These are phyloP conservation scores for Dioctria linearis DNA, from an alignment of 2,888 invertebrate species.

Conservation along the genomic window DNA sequence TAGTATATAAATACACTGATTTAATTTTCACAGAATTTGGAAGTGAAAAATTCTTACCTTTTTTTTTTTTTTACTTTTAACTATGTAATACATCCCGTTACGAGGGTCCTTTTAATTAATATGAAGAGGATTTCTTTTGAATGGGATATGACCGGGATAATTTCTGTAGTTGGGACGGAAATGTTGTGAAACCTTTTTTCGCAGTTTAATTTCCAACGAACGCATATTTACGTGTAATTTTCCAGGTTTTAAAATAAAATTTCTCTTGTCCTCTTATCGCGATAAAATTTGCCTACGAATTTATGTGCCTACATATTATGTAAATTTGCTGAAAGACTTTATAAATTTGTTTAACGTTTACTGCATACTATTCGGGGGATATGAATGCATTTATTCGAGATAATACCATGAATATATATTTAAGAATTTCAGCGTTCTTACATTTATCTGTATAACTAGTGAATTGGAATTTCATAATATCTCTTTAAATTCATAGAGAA, in stretches of 20 bases:
- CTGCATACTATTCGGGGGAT: no score
- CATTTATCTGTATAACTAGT: no score
- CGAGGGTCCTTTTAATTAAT: constrained; percentile 26
- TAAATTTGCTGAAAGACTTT: no score
- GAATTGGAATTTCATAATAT: no score
- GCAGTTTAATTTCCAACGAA: neutral
- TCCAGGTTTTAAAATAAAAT: neutral
- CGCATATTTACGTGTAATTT: constrained; percentile 5
- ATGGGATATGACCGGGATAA: constrained; percentile 25
- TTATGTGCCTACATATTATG: neutral
- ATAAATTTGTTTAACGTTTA: no score
- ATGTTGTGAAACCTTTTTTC: constrained; percentile 26
- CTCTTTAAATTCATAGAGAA: neutral
- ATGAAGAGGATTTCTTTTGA: neutral
- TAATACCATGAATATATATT: no score
- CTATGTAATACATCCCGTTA: neutral
- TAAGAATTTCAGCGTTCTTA: no score
- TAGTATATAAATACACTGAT: neutral
- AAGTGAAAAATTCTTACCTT: neutral
- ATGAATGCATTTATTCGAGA: no score
- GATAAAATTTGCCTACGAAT: constrained; percentile 18
- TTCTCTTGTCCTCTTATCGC: constrained; percentile 2
- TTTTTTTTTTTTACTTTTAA: neutral
- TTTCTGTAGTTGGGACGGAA: constrained; percentile 9
- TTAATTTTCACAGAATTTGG: no score